Evolutionary conservation across 2,888 invertebrate genomes (phyloP).

Genomic region (Tetanocera ferruginea): DNA sequence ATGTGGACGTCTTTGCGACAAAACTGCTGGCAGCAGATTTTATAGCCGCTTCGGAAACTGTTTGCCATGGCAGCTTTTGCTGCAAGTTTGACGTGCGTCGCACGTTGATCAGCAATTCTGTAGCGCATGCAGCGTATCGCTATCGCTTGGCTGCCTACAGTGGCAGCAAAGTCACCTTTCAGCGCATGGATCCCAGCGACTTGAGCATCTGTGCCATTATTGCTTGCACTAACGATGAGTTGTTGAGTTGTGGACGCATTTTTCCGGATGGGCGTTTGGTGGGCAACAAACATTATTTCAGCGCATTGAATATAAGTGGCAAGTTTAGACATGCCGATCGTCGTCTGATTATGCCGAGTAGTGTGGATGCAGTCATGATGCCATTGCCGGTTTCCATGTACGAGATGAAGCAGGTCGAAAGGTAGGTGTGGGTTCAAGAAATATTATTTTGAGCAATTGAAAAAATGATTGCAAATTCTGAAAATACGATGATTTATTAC

Average conservation of each 20-base stretch:
- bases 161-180: slow-evolving; percentile 56
- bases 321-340: slow-evolving; percentile 53
- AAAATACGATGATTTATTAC: no score
- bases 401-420: slow-evolving; percentile 15
- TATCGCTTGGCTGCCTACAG: slow-evolving; percentile 60
- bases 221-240: slow-evolving; percentile 67
- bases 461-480: no score
- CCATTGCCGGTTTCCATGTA: slow-evolving; percentile 56
- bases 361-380: slow-evolving; percentile 57
- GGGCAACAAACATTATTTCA: slow-evolving; percentile 57
- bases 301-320: slow-evolving; percentile 56
- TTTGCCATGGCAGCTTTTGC: slow-evolving; percentile 59
- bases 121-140: slow-evolving; percentile 56
- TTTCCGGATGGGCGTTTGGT: slow-evolving; percentile 51
- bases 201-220: slow-evolving; percentile 71
- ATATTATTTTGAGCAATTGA: no score
- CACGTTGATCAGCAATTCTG: slow-evolving; percentile 38
- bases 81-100: slow-evolving; percentile 61
- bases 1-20: slow-evolving; percentile 58
- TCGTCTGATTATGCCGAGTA: slow-evolving; percentile 62
- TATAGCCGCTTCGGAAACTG: slow-evolving; percentile 1
- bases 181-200: slow-evolving; percentile 68
- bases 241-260: slow-evolving; percentile 67
- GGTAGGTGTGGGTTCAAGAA: neutral
- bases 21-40: slow-evolving; percentile 50